phyloP scores from a whole-genome alignment of 2,888 invertebrate genomes.

The Clanis bilineata region DNA sequence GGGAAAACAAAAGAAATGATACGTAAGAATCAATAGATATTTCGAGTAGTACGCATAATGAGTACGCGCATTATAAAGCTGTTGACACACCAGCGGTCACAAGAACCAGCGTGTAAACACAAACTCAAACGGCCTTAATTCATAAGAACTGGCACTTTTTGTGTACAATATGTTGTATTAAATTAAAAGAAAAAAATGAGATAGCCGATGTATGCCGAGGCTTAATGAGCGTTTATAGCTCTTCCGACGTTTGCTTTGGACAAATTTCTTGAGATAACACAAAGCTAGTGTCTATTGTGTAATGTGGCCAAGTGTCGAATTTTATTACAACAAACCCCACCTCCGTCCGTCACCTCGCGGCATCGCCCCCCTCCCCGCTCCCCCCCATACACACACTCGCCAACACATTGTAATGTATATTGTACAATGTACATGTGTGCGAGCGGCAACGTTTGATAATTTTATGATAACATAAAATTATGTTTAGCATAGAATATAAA shows the following conservation, averaged over 20 bases:
- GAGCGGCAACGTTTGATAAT: conserved; percentile 9
- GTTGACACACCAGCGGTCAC: conserved; percentile 45
- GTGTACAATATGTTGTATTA: conserved; percentile 46
- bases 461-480: conserved; percentile 6
- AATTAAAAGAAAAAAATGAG: conserved; percentile 41
- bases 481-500: not conserved
- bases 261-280: conserved; percentile 45
- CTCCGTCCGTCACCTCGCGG: not conserved
- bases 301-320: conserved; percentile 23
- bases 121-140: conserved; percentile 46
- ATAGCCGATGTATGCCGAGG: conserved; percentile 35
- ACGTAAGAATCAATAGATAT: conserved; percentile 24
- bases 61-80: conserved; percentile 35
- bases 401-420: not conserved
- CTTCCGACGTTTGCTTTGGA: conserved; percentile 44
- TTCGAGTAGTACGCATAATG: conserved; percentile 27
- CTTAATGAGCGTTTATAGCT: conserved; percentile 39
- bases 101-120: conserved; percentile 47
- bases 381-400: not conserved
- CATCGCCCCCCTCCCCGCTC: not conserved
- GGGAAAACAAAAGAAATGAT: not conserved
- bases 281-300: conserved; percentile 39
- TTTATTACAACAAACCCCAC: not conserved
- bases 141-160: conserved; percentile 48
- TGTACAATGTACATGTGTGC: not conserved